These are phyloP conservation scores for Spodoptera picta DNA, from an alignment of 2,888 invertebrate species.

Conservation along the genomic window DNA sequence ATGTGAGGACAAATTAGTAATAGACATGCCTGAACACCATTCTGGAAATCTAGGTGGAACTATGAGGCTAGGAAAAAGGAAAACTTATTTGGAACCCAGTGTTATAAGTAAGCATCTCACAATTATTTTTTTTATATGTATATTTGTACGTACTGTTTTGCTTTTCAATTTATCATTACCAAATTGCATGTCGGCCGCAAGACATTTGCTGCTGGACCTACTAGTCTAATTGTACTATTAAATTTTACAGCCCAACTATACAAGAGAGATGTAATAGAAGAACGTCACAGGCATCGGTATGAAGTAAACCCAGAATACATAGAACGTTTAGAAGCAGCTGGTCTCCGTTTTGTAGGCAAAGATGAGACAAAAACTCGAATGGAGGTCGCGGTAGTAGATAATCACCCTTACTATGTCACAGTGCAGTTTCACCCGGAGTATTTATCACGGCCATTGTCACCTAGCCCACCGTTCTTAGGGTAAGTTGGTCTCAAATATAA, in stretches of 20 bases:
- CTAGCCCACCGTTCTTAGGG: slow-evolving; percentile 98
- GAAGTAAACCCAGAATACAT: slow-evolving; percentile 98
- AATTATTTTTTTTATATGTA: neutral
- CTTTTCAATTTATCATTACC: too few species aligned
- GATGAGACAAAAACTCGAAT: slow-evolving; percentile 95
- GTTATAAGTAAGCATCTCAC: slow-evolving; percentile 89
- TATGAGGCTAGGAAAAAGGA: slow-evolving; percentile 98
- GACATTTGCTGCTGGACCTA: too few species aligned
- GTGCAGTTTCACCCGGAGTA: slow-evolving; percentile 99
- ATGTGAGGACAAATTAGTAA: slow-evolving; percentile 94
- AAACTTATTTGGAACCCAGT: slow-evolving; percentile 93
- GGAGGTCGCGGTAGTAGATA: slow-evolving; percentile 96
- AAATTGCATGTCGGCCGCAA: too few species aligned
- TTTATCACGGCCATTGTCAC: slow-evolving; percentile 95
- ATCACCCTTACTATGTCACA: slow-evolving; percentile 97
- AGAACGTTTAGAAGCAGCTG: slow-evolving; percentile 92
- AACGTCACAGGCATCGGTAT: slow-evolving; percentile 98
- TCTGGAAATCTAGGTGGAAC: slow-evolving; percentile 98
- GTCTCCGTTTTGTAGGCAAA: slow-evolving; percentile 96
- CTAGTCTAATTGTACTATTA: neutral
- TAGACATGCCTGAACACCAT: slow-evolving; percentile 99
- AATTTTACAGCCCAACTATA: slow-evolving; percentile 91
- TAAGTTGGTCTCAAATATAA: slow-evolving; percentile 52
- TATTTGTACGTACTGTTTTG: too few species aligned
- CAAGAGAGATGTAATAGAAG: slow-evolving; percentile 94